Evolutionary conservation across 2,888 invertebrate genomes (phyloP), one percentile per base, ranked within the genome.

Genomic region (Cataglyphis livida): DNA sequence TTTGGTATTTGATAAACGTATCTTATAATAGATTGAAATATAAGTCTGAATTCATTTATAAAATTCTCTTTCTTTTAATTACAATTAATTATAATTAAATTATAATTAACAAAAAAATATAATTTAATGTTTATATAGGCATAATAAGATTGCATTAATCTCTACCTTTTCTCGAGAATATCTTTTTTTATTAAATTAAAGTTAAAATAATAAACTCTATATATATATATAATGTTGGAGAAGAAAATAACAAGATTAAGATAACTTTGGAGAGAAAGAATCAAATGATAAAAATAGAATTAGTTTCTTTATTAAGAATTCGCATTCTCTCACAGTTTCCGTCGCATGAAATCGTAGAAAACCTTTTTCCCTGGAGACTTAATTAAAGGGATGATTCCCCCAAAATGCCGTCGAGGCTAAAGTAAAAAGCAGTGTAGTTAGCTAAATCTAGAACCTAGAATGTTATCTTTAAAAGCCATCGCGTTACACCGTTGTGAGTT

Each of bases 321-420:
- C 54, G 64, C 41, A 68, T 41, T 64, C 64, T 76, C 57, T 57
- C 18, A 10, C n/a, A 65, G 65, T 32, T 62, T 71, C 15, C 25
- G 44, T 66, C 41, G 38, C 18, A 28, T 48, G 61, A 79, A 85
- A 85, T 74, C 35, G 18, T 57, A 79, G 68, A 75, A 82, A 83
- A 83, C 21, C 57, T 81, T 44, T 57, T 70, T 59, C 38, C 10
- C 70, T 62, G 18, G 54, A 76, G 76, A 83, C 71, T 86, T 84
- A 87, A 87, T 86, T 86, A 83, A 86, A 75, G 51, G 38, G 65
- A 85, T 87, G 65, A 83, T 44, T 12, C 15, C 4, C 79, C 74
- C 51, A 44, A 86, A 84, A 83, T 66, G 66, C 66, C 64, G 61
- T 76, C 74, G 61, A 71, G 74, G 54, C 5, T 44, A 18, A 59